Evolutionary conservation across 2,888 invertebrate genomes (phyloP).

Genomic region (Lysandra coridon): DNA sequence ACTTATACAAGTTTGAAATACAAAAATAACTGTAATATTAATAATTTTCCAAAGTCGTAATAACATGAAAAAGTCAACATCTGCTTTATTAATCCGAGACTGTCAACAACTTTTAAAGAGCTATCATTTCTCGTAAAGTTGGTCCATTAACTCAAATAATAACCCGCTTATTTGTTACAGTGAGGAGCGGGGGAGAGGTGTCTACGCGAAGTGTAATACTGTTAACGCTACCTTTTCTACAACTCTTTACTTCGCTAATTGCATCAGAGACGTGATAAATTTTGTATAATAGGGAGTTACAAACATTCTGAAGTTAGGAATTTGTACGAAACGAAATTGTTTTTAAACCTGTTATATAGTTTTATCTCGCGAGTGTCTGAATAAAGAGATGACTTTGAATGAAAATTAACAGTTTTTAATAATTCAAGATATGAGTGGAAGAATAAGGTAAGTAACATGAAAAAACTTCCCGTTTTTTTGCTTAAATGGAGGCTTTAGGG

Average conservation of each 20-base stretch:
- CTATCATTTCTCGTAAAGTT: conserved; percentile 42
- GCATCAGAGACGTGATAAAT: conserved; percentile 75
- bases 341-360: conserved; percentile 19
- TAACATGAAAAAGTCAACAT: conserved; percentile 20
- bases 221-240: conserved; percentile 67
- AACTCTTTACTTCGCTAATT: conserved; percentile 59
- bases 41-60: conserved; percentile 12
- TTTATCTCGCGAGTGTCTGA: not conserved
- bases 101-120: conserved; percentile 39
- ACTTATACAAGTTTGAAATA: not conserved
- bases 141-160: conserved; percentile 44
- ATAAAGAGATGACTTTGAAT: not conserved
- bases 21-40: not conserved
- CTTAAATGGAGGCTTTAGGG: too few relatives aligned
- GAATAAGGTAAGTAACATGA: too few relatives aligned
- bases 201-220: conserved; percentile 63
- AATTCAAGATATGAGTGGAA: too few relatives aligned
- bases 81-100: conserved; percentile 32
- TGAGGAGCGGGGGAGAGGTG: conserved; percentile 65
- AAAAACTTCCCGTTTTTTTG: too few relatives aligned
- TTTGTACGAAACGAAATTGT: conserved; percentile 28
- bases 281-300: conserved; percentile 47
- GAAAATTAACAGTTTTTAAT: not conserved
- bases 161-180: conserved; percentile 66
- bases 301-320: conserved; percentile 25